Evolutionary conservation across 2,888 invertebrate species (phyloP).

Genomic region (Drosophila affinis): DNA sequence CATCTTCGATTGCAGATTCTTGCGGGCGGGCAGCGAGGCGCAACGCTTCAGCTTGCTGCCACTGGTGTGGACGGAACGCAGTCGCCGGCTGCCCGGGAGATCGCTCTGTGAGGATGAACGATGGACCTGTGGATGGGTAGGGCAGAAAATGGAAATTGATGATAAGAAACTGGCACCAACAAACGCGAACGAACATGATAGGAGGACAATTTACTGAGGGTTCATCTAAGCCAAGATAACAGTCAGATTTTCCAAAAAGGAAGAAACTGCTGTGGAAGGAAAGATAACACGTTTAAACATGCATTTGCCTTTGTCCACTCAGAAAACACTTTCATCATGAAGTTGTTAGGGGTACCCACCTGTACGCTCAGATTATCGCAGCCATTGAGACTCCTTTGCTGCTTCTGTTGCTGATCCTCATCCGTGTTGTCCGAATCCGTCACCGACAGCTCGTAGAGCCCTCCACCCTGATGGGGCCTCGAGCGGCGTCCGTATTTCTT

Average conservation of each 20-base stretch:
- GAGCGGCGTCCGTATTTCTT: conserved; percentile 91
- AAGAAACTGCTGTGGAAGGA: too few relatives aligned
- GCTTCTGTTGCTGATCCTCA: conserved; percentile 69
- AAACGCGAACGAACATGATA: too few relatives aligned
- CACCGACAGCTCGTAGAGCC: conserved; percentile 56
- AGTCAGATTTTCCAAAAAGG: too few relatives aligned
- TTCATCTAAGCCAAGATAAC: too few relatives aligned
- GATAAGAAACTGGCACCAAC: too few relatives aligned
- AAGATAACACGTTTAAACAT: too few relatives aligned
- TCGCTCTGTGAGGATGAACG: conserved; percentile 86
- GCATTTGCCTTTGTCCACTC: not conserved
- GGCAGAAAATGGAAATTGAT: too few relatives aligned
- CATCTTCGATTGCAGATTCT: conserved; percentile 67
- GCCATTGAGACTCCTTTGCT: conserved; percentile 64
- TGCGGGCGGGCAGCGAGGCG: conserved; percentile 85
- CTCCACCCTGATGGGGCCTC: conserved; percentile 85
- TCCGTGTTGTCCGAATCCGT: conserved; percentile 83
- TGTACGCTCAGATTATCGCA: conserved; percentile 57
- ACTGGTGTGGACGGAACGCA: conserved; percentile 79
- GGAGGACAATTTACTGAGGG: too few relatives aligned
- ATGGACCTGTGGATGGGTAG: conserved; percentile 81
- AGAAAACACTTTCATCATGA: not conserved
- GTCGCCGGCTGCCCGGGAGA: conserved; percentile 84
- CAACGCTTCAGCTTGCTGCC: conserved; percentile 85
- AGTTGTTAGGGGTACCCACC: conserved; percentile 7